Percentiles rank a stretch among this genome's conserved stretches.
phyloP scores from a whole-genome alignment of 2,113 vertebrate species.

The Eretmochelys imbricata region DNA sequence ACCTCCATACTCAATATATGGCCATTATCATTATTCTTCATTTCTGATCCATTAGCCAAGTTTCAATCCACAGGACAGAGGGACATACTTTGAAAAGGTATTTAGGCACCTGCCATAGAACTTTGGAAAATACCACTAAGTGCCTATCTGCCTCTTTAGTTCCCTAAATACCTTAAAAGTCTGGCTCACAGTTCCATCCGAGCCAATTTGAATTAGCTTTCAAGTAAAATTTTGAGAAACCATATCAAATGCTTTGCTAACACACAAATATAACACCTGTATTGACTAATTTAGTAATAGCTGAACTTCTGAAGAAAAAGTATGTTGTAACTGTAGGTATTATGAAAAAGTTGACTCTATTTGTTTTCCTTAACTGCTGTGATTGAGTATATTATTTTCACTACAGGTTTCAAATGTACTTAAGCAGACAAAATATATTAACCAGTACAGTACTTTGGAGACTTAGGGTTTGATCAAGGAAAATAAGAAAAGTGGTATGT shows the following conservation, averaged over 20 bases:
- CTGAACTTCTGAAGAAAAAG: not conserved
- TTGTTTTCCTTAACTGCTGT: too few species aligned
- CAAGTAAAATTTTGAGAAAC: not conserved
- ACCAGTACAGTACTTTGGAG: not conserved
- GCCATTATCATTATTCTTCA: not conserved
- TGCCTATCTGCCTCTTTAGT: not conserved
- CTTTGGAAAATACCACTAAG: not conserved
- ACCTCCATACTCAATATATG: fast-evolving
- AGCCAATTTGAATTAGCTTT: not conserved
- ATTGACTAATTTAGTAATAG: not conserved
- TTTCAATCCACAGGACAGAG: not conserved
- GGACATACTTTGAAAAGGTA: not conserved
- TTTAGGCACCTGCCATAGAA: not conserved
- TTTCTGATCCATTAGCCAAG: not conserved
- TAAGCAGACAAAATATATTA: constrained; percentile 50
- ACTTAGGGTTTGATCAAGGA: constrained; percentile 27
- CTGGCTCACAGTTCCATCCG: not conserved
- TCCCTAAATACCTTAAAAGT: not conserved
- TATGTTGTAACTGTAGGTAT: not conserved
- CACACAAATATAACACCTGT: not conserved
- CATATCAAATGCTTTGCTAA: not conserved
- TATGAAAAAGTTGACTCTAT: not conserved
- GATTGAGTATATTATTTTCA: not conserved
- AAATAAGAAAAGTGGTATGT: constrained; percentile 1
- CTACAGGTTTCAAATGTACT: constrained; percentile 26